These are phyloP conservation scores for Fulica atra DNA, from an alignment of 2,113 vertebrate genomes.

Conservation along the genomic window DNA sequence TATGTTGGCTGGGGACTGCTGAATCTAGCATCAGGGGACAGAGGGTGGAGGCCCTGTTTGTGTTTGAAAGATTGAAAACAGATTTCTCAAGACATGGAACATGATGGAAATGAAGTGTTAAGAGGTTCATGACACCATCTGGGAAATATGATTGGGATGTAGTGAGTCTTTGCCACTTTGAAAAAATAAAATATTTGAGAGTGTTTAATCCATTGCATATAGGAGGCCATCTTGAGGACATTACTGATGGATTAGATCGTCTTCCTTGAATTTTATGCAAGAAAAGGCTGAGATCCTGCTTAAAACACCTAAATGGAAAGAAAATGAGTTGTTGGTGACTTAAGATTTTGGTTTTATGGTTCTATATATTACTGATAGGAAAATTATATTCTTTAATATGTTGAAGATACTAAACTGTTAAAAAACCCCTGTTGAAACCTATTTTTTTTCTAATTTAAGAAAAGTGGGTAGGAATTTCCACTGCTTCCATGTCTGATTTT, in stretches of 20 bases:
- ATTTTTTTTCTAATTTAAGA: background rate
- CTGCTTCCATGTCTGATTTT: background rate
- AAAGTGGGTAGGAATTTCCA: background rate
- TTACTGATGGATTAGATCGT: conserved; percentile 31
- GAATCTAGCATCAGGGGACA: conserved; percentile 23
- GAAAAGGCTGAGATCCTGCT: background rate
- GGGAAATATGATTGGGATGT: conserved; percentile 60
- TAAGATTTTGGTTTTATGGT: background rate
- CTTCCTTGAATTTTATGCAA: conserved; percentile 1
- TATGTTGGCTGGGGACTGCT: conserved; percentile 36
- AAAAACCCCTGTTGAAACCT: background rate
- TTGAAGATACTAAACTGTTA: background rate
- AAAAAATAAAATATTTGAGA: conserved; percentile 43
- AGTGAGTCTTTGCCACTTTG: conserved; percentile 47
- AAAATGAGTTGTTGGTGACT: background rate
- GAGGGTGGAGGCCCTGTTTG: conserved; percentile 37
- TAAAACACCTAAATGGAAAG: background rate
- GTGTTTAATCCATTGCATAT: conserved; percentile 36
- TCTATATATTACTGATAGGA: background rate
- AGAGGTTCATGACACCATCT: conserved; percentile 56
- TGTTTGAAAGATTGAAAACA: conserved; percentile 62
- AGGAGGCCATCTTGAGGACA: conserved; percentile 53
- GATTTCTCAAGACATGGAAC: conserved; percentile 44
- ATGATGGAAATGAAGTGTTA: conserved; percentile 63
- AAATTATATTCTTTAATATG: background rate